These are phyloP conservation scores for Enteromius unitaeniatus DNA, from an alignment of 2,797 vertebrate species.

Conservation along the genomic window DNA sequence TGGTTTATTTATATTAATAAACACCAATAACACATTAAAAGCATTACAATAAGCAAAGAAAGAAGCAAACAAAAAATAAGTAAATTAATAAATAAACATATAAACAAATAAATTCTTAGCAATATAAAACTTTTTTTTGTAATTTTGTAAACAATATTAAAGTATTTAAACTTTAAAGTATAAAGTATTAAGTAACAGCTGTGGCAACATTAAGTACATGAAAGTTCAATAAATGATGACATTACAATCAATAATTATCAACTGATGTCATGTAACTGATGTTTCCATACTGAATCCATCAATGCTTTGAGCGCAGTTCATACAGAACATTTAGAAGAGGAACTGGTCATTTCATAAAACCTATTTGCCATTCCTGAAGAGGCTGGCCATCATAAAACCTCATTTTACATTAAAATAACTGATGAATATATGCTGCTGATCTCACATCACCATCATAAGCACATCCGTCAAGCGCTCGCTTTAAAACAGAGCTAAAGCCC, in stretches of 20 bases:
- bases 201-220: background rate
- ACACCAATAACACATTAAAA: background rate
- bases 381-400: background rate
- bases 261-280: background rate
- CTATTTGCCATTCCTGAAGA: background rate
- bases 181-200: too few species aligned
- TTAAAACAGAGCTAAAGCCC: background rate
- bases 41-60: background rate
- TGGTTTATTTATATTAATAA: background rate
- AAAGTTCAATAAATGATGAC: background rate
- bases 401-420: background rate
- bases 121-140: background rate
- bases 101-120: background rate
- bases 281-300: background rate
- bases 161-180: too few species aligned
- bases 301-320: background rate
- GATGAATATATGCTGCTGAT: conserved; percentile 6
- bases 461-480: conserved; percentile 1
- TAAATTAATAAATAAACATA: background rate
- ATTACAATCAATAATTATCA: background rate
- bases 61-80: background rate
- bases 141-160: too few species aligned
- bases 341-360: background rate
- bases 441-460: conserved; percentile 21
- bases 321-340: background rate